Conservation (phyloP, 2,797 vertebrate species). For the Xyrichtys novacula region DNA sequence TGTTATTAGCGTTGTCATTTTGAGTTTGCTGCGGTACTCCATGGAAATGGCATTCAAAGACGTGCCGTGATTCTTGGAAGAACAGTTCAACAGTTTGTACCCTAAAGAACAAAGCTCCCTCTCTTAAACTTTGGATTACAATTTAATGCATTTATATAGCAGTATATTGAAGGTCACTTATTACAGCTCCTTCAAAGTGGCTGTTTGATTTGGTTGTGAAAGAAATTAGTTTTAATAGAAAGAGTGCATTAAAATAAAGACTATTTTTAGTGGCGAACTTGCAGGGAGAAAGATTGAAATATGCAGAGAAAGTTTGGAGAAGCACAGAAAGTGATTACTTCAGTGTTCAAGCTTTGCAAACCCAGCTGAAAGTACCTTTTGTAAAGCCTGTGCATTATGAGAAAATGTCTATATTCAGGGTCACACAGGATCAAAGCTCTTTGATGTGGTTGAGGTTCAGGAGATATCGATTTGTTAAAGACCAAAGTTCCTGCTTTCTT, state of each 20-base stretch:
- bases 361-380: slow-evolving; percentile 18
- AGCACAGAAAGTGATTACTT: slow-evolving; percentile 1
- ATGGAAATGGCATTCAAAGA: slow-evolving; percentile 8
- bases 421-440: slow-evolving; percentile 26
- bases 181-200: neutral
- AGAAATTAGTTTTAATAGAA: neutral
- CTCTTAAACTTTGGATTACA: neutral
- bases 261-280: slow-evolving; percentile 7
- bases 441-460: slow-evolving; percentile 19
- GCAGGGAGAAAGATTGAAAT: slow-evolving; percentile 3
- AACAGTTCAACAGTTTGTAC: neutral
- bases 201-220: neutral
- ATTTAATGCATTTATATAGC: neutral
- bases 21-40: neutral
- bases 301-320: neutral
- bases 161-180: neutral
- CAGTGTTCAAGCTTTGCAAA: neutral
- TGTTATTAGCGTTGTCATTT: neutral
- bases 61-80: slow-evolving; percentile 3
- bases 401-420: slow-evolving; percentile 44
- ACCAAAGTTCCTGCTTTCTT: slow-evolving; percentile 31
- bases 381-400: slow-evolving; percentile 11
- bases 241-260: neutral
- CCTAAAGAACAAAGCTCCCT: neutral
- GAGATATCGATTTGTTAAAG: slow-evolving; percentile 43